Evolutionary conservation across 2,888 invertebrate genomes (phyloP).

Genomic region (Epinotia ramella): DNA sequence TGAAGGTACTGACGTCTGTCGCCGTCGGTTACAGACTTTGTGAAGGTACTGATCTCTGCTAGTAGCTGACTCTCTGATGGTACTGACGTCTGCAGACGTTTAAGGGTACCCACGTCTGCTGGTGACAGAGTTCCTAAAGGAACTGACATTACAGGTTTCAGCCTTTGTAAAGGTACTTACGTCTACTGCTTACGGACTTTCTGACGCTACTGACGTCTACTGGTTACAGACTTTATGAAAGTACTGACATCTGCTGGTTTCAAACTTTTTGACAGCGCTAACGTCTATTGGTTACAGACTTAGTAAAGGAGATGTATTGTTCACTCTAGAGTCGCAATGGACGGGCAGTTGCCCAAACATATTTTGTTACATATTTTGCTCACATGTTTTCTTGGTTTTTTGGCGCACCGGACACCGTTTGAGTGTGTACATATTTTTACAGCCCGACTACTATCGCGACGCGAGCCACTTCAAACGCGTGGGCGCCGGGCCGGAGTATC

Average conservation of each 20-base stretch:
- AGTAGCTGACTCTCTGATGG: not conserved
- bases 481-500: constrained; percentile 92
- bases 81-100: not conserved
- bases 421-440: constrained; percentile 56
- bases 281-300: no score
- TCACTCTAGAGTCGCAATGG: no score
- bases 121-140: not conserved
- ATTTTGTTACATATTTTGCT: no score
- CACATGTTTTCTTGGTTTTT: no score
- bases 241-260: no score
- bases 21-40: not conserved
- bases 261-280: no score
- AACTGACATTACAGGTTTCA: not conserved
- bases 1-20: not conserved
- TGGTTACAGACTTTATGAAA: not conserved
- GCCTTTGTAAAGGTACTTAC: not conserved
- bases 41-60: not conserved
- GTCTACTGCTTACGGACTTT: not conserved
- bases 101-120: not conserved
- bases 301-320: no score
- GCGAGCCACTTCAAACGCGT: constrained; percentile 92
- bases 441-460: constrained; percentile 95
- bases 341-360: no score
- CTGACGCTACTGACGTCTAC: not conserved
- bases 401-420: no score